Evolutionary conservation across 2,888 invertebrate species (phyloP), one percentile per base, ranked within the genome.

Genomic region (Halictus quadricinctus): DNA sequence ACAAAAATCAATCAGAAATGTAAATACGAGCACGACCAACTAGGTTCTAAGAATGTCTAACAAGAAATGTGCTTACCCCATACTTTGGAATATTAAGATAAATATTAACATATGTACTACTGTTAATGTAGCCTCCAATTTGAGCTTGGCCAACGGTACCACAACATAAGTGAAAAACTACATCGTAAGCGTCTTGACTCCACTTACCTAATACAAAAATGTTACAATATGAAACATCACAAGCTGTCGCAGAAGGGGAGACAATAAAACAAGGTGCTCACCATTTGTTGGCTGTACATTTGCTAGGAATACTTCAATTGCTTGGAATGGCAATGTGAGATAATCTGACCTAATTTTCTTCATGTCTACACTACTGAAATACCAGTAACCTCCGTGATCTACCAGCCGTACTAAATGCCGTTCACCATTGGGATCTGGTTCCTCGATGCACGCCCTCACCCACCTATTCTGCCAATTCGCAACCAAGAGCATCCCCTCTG

Each of bases 301-400:
- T n/a, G 98, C 98, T 93, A 99, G 95, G 94, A 97, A 96, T 94
- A 99, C 98, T 95, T 99, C 99, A 75, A 98, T 97, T 82, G 99
- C 98, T 96, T 99, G 99, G 96, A 99, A 99, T 79, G 99, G 99
- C 94, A 99, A 96, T 83, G 97, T 96, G 96, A 99, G 97, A 95
- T 98, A 99, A 95, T 99, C 99, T 79, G 97, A 97, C 91, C 98
- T 96, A 90, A 99, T 99, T 95, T 99, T 99, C 93, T 98, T 97
- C 93, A 99, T 96, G 89, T 96, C 96, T 80, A 96, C 95, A 90
- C 97, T 97, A 91, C 97, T 96, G 80, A 99, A 96, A 83, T 96
- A 96, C 92, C 97, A 96, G 95, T 97, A 99, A 76, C 99, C 99
- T 75, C 99, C 99, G 92, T 98, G 98, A 95, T 99, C 99, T 76